A percentile compares a stretch with the other conserved stretches of the same genome.
phyloP scores from a whole-genome alignment of 2,888 invertebrate genomes.

The Flabesymbios commensalis region DNA sequence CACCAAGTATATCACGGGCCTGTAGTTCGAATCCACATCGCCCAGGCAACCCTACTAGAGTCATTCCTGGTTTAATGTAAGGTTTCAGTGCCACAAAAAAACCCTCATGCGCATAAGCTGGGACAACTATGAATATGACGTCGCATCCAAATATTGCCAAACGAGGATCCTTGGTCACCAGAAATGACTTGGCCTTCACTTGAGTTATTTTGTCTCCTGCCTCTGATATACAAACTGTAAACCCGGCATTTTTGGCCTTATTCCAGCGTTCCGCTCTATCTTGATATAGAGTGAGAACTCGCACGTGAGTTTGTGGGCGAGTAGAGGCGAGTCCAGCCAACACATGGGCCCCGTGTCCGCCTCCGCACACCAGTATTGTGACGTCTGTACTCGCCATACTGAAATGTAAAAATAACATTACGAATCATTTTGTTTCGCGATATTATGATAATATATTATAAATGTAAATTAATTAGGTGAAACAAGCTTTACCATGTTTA shows the following conservation, averaged over 20 bases:
- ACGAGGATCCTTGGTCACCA: conserved; percentile 37
- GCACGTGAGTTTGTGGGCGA: conserved; percentile 35
- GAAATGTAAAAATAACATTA: no score
- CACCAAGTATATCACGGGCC: conserved; percentile 37
- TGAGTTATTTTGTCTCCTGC: not conserved
- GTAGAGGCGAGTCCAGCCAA: conserved; percentile 40
- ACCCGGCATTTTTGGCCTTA: not conserved
- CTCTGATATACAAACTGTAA: conserved; percentile 6
- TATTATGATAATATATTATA: no score
- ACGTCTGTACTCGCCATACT: no score
- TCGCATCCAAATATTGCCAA: conserved; percentile 39
- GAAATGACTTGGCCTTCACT: conserved; percentile 19
- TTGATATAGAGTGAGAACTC: conserved; percentile 41
- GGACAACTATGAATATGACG: conserved; percentile 44
- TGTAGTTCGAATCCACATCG: conserved; percentile 46
- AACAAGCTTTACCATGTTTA: no score
- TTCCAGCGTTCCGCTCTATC: conserved; percentile 44
- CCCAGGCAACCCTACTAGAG: conserved; percentile 46
- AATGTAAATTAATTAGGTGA: no score
- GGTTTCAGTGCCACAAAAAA: conserved; percentile 42
- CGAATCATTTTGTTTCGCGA: no score
- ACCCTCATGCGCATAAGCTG: conserved; percentile 47
- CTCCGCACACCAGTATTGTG: conserved; percentile 36
- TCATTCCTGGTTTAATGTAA: conserved; percentile 38
- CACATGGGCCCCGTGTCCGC: conserved; percentile 51